phyloP scores from a whole-genome alignment of 2,888 invertebrate genomes.

The Branchipolynoe longqiensis region DNA sequence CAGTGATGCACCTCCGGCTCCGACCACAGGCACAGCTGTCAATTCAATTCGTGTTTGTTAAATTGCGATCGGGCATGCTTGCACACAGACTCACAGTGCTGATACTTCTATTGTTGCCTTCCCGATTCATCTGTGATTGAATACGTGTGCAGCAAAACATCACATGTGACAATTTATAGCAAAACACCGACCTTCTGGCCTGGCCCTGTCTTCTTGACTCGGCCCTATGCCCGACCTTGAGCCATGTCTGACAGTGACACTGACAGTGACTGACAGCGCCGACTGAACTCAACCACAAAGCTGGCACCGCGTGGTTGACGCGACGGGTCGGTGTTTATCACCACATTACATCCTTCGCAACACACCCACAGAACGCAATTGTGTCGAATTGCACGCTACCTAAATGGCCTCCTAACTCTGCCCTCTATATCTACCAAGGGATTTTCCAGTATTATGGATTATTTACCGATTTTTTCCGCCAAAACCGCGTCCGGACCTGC shows the following conservation, averaged over 20 bases:
- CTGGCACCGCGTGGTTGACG: conserved; percentile 15
- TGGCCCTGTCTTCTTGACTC: no score
- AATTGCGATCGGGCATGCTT: no score
- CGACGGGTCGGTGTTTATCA: conserved; percentile 5
- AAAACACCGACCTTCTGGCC: no score
- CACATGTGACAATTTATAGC: no score
- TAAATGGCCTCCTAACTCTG: neutral
- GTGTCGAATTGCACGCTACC: neutral
- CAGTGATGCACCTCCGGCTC: no score
- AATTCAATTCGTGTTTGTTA: no score
- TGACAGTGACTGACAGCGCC: no score
- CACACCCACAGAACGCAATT: neutral
- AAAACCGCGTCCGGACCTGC: conserved; percentile 11
- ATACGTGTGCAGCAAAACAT: no score
- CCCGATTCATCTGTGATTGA: no score
- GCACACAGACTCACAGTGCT: no score
- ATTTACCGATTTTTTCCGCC: neutral
- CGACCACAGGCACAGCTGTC: no score
- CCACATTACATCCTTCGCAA: conserved; percentile 14
- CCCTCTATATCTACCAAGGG: neutral
- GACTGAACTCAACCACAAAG: neutral
- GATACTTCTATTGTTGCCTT: no score
- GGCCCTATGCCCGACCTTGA: conserved; percentile 46
- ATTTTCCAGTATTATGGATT: neutral
- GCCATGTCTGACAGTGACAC: conserved; percentile 21